Percentiles rank a stretch among this genome's conserved stretches.
phyloP scores from a whole-genome alignment of 2,888 invertebrate genomes.

The Timema cristinae region DNA sequence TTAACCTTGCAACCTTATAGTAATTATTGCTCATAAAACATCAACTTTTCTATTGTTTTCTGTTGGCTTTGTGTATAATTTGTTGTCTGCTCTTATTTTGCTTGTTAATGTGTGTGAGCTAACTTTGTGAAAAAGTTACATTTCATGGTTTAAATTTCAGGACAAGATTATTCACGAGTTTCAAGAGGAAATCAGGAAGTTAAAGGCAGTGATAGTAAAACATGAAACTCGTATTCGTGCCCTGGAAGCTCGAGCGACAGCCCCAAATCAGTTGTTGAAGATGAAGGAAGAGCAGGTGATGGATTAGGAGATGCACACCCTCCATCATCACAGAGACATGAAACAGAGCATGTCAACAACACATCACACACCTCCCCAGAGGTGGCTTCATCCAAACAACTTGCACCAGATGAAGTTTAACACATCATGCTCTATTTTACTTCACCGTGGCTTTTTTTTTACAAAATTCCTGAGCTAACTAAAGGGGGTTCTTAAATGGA shows the following conservation, averaged over 20 bases:
- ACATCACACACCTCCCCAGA: slow-evolving; percentile 28
- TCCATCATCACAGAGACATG: slow-evolving; percentile 25
- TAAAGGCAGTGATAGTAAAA: slow-evolving; percentile 91
- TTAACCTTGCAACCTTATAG: too few species aligned
- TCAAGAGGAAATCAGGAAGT: slow-evolving; percentile 82
- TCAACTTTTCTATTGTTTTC: too few species aligned
- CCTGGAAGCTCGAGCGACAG: slow-evolving; percentile 55
- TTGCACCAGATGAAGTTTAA: slow-evolving; percentile 44
- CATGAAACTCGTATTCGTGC: slow-evolving; percentile 85
- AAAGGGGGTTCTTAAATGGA: too few species aligned
- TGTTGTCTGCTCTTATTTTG: too few species aligned
- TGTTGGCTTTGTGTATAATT: too few species aligned
- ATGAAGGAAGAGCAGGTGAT: slow-evolving; percentile 30
- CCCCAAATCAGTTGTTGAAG: slow-evolving; percentile 20
- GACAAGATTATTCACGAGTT: slow-evolving; percentile 78
- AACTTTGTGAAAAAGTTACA: too few species aligned
- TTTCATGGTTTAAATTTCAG: slow-evolving; percentile 41
- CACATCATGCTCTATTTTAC: neutral
- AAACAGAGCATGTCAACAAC: slow-evolving; percentile 31
- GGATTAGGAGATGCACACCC: slow-evolving; percentile 30
- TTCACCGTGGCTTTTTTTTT: too few species aligned
- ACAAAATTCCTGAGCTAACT: too few species aligned
- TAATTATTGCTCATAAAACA: too few species aligned
- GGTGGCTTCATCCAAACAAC: slow-evolving; percentile 31
- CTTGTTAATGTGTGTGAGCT: too few species aligned